These are phyloP conservation scores for Dendronephthya gigantea DNA, from an alignment of 64 coral and sea anemone genomes.

Conservation along the genomic window DNA sequence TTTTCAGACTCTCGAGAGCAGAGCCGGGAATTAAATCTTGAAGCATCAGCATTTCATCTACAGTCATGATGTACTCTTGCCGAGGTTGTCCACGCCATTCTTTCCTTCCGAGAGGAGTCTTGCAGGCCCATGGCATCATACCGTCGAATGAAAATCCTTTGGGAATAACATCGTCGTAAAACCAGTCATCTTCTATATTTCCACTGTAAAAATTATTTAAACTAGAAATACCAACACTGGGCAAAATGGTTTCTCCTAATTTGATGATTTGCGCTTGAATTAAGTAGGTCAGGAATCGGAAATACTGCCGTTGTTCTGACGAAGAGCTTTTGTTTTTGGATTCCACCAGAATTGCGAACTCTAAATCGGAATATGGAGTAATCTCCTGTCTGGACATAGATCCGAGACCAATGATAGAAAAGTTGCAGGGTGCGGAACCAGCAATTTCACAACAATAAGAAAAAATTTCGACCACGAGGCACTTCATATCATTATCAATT, in stretches of 20 bases:
- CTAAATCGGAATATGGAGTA: slow-evolving; percentile 3
- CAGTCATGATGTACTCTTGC: neutral
- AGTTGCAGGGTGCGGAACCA: neutral
- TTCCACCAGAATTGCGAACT: neutral
- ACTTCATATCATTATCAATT: neutral
- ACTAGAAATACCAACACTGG: neutral
- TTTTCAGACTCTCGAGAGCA: neutral
- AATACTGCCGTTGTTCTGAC: neutral
- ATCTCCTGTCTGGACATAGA: neutral
- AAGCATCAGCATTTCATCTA: neutral
- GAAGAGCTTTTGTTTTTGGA: neutral
- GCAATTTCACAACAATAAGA: neutral
- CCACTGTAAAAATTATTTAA: neutral
- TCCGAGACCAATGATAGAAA: neutral
- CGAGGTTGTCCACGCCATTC: slow-evolving; percentile 3
- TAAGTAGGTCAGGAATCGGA: neutral
- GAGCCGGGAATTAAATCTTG: neutral
- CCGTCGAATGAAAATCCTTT: neutral
- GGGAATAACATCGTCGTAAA: slow-evolving; percentile 2
- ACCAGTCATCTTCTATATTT: slow-evolving; percentile 7
- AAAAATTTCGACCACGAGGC: neutral
- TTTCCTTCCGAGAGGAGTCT: neutral
- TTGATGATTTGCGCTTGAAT: neutral
- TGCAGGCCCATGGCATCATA: slow-evolving; percentile 12
- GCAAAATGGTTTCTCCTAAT: slow-evolving; percentile 6